These are phyloP conservation scores for Hololepta plana DNA, from an alignment of 2,888 invertebrate genomes.

Conservation along the genomic window DNA sequence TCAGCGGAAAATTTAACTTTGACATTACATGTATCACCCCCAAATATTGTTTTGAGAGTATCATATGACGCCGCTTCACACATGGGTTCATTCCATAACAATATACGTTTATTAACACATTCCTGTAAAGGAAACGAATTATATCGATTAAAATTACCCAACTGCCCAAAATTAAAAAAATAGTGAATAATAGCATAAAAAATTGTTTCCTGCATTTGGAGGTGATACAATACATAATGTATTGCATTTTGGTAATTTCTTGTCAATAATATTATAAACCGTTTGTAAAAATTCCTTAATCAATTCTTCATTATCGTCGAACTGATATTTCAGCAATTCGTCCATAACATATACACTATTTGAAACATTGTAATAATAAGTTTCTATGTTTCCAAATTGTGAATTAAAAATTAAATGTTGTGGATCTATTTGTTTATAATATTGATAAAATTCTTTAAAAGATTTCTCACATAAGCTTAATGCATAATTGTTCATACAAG, in stretches of 20 bases:
- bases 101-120: conserved; percentile 5
- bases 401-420: too few species aligned
- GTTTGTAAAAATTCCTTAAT: conserved; percentile 1
- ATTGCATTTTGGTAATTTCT: too few species aligned
- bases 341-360: not conserved
- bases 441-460: too few species aligned
- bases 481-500: too few species aligned
- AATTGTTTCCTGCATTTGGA: conserved; percentile 3
- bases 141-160: conserved; percentile 6
- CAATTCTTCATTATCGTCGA: conserved; percentile 2
- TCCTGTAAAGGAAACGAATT: conserved; percentile 5
- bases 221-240: not conserved
- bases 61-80: conserved; percentile 1
- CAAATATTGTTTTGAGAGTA: conserved; percentile 5
- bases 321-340: conserved; percentile 3
- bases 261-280: not conserved
- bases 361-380: too few species aligned
- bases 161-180: conserved; percentile 5
- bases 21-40: conserved; percentile 5
- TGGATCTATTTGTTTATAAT: too few species aligned
- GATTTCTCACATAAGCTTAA: too few species aligned
- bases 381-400: too few species aligned
- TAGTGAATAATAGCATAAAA: conserved; percentile 2
- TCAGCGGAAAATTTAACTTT: too few species aligned
- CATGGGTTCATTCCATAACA: conserved; percentile 6